Conservation (phyloP, 2,888 invertebrate species). For the Drosophila trichaetosa region DNA sequence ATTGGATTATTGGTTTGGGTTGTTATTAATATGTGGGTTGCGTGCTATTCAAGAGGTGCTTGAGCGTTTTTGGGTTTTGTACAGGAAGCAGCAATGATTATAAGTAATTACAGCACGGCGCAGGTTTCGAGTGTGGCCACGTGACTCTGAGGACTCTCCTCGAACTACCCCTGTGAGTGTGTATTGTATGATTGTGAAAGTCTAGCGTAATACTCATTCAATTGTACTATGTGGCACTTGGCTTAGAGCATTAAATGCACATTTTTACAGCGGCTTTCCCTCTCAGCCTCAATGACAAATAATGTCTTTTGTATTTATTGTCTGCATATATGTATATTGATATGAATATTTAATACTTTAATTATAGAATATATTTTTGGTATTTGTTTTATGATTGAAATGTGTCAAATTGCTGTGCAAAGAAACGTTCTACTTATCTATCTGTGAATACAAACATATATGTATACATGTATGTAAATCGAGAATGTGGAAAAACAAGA, state of each 20-base stretch:
- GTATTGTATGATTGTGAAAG: conserved; percentile 20
- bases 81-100: conserved; percentile 60
- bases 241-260: conserved; percentile 11
- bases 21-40: conserved; percentile 37
- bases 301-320: conserved; percentile 44
- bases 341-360: conserved; percentile 46
- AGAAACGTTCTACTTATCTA: conserved; percentile 28
- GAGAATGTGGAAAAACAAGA: conserved; percentile 30
- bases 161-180: conserved; percentile 15
- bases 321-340: neutral
- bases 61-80: conserved; percentile 11
- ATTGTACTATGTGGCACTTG: conserved; percentile 1
- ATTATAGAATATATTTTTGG: conserved; percentile 51
- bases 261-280: conserved; percentile 2
- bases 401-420: conserved; percentile 83
- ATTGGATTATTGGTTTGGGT: neutral
- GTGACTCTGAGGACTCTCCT: conserved; percentile 51
- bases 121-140: conserved; percentile 61
- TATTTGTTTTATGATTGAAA: conserved; percentile 85
- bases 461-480: conserved; percentile 16
- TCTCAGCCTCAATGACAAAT: conserved; percentile 48
- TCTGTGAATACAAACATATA: conserved; percentile 35
- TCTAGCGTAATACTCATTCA: conserved; percentile 6
- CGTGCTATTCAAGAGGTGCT: conserved; percentile 63
- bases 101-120: conserved; percentile 57